Evolutionary conservation across 2,113 vertebrate species (phyloP).

Genomic region (Sminthopsis crassicaudata): DNA sequence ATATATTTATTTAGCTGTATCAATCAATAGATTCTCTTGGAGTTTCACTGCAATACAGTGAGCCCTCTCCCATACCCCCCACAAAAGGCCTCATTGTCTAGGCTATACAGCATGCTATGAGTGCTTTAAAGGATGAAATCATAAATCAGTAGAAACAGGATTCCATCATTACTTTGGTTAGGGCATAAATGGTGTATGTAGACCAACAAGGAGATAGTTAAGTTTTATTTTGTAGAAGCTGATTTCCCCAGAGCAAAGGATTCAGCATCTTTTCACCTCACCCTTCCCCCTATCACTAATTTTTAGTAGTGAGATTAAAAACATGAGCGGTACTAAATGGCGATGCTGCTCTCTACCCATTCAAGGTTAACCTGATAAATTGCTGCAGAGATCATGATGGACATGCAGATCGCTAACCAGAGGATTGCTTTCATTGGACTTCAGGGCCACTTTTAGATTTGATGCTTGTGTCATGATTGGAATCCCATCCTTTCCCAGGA

Average conservation of each 20-base stretch:
- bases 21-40: constrained; percentile 31
- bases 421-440: neutral
- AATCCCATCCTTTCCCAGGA: neutral
- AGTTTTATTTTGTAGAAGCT: constrained; percentile 27
- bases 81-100: constrained; percentile 34
- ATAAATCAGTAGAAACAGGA: constrained; percentile 38
- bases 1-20: no score
- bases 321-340: neutral
- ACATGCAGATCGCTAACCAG: neutral
- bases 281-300: neutral
- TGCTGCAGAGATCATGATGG: neutral
- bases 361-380: neutral
- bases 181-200: neutral
- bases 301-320: constrained; percentile 30
- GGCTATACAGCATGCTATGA: neutral
- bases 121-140: constrained; percentile 34
- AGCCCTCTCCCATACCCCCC: neutral
- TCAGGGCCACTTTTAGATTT: neutral
- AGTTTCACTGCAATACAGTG: constrained; percentile 6
- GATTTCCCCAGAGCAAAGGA: constrained; percentile 1
- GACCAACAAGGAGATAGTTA: neutral
- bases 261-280: neutral
- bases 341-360: neutral
- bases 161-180: constrained; percentile 32
- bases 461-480: neutral